A percentile compares a stretch with the other conserved stretches of the same genome.
These are phyloP conservation scores for Emys orbicularis DNA, from an alignment of 2,797 vertebrate species.

Conservation along the genomic window DNA sequence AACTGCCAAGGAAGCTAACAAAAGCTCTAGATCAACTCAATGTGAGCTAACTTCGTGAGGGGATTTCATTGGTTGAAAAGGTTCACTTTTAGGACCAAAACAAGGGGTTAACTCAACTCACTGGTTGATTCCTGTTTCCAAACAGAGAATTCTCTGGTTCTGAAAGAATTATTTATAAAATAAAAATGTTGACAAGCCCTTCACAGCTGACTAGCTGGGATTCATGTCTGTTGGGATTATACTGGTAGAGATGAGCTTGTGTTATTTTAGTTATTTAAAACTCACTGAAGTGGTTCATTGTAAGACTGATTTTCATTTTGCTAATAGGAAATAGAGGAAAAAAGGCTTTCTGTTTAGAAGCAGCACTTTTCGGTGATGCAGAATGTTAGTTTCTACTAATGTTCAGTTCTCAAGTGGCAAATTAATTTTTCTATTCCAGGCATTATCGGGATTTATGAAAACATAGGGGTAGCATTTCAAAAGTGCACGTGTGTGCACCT, in stretches of 20 bases:
- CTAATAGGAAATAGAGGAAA: neutral
- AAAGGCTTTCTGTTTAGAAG: neutral
- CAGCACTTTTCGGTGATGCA: neutral
- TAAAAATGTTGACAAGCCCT: conserved; percentile 27
- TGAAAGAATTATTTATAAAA: conserved; percentile 20
- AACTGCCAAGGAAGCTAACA: neutral
- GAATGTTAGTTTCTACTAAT: neutral
- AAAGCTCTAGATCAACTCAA: neutral
- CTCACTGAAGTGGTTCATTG: conserved; percentile 3
- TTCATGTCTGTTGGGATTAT: conserved; percentile 27
- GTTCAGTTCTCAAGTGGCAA: neutral
- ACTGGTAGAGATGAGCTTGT: neutral
- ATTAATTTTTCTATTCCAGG: neutral
- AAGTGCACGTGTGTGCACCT: fast-evolving
- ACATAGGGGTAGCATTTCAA: neutral
- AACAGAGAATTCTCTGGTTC: neutral
- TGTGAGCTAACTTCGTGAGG: neutral
- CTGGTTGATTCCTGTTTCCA: neutral
- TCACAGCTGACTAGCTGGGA: conserved; percentile 14
- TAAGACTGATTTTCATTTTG: neutral
- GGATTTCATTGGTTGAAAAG: neutral
- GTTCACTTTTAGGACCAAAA: neutral
- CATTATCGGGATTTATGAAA: neutral
- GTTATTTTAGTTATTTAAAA: conserved; percentile 34
- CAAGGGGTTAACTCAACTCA: neutral